These are phyloP conservation scores for Prionace glauca DNA, from an alignment of 2,797 vertebrate genomes.

Conservation along the genomic window DNA sequence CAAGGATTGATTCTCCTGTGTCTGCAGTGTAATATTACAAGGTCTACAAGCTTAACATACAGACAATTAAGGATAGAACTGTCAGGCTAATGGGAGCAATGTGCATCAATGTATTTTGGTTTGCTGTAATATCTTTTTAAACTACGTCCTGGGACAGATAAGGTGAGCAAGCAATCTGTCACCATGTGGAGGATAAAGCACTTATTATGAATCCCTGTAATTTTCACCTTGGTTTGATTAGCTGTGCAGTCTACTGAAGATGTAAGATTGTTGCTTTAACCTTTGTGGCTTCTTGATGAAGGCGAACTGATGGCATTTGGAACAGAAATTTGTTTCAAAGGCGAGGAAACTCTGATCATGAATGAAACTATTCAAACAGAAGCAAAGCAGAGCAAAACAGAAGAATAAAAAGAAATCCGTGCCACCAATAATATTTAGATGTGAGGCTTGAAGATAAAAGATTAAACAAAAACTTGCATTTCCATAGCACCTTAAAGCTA, in stretches of 20 bases:
- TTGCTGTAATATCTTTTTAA: background rate
- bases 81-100: background rate
- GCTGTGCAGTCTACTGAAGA: background rate
- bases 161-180: conserved; percentile 11
- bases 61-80: background rate
- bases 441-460: background rate
- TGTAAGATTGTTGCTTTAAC: conserved; percentile 7
- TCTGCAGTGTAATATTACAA: background rate
- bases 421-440: background rate
- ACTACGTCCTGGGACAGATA: conserved; percentile 12
- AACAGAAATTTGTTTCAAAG: background rate
- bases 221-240: conserved; percentile 29
- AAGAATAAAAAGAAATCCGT: background rate
- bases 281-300: background rate
- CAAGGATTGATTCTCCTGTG: background rate
- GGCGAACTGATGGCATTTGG: no score
- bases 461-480: background rate
- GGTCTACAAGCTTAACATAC: background rate
- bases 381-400: background rate
- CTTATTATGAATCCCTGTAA: conserved; percentile 24
- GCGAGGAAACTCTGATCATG: background rate
- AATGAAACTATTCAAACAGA: background rate
- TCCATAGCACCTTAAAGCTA: background rate
- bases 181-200: background rate
- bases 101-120: conserved; percentile 1